Conservation (phyloP, 2,113 vertebrate species). For the Myrmecophaga tridactyla region DNA sequence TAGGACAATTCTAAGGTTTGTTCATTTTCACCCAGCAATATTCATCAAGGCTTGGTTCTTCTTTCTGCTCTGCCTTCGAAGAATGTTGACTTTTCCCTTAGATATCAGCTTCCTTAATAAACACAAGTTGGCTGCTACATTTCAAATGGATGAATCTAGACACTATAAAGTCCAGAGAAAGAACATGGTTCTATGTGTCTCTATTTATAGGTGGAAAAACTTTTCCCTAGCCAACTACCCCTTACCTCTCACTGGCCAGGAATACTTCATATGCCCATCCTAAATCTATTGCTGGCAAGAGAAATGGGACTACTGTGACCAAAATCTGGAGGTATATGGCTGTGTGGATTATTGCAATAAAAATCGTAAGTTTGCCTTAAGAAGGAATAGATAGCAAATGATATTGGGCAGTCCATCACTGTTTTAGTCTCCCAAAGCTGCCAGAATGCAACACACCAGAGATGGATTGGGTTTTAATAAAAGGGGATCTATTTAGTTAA, state of each 20-base stretch:
- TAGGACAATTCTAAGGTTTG: background rate
- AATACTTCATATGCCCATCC: background rate
- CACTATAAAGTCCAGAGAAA: background rate
- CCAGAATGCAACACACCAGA: too few relatives aligned
- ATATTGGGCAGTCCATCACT: too few relatives aligned
- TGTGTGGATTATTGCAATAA: too few relatives aligned
- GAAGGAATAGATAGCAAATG: too few relatives aligned
- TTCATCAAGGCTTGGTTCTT: background rate
- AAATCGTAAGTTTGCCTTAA: too few relatives aligned
- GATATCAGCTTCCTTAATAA: background rate
- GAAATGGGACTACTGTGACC: background rate
- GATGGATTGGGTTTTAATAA: too few relatives aligned
- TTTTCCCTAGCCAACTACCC: background rate
- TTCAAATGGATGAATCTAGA: background rate
- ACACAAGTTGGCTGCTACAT: background rate
- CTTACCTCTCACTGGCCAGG: background rate
- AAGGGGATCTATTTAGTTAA: too few relatives aligned
- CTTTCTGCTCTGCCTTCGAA: slow-evolving; percentile 25
- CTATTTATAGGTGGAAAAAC: background rate
- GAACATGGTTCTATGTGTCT: background rate
- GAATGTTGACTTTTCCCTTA: background rate
- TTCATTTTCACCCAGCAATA: background rate
- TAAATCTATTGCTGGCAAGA: slow-evolving; percentile 21
- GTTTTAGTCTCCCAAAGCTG: too few relatives aligned
- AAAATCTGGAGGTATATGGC: background rate